phyloP scores from a whole-genome alignment of 2,888 invertebrate genomes.

The Sarcophaga rosellei region DNA sequence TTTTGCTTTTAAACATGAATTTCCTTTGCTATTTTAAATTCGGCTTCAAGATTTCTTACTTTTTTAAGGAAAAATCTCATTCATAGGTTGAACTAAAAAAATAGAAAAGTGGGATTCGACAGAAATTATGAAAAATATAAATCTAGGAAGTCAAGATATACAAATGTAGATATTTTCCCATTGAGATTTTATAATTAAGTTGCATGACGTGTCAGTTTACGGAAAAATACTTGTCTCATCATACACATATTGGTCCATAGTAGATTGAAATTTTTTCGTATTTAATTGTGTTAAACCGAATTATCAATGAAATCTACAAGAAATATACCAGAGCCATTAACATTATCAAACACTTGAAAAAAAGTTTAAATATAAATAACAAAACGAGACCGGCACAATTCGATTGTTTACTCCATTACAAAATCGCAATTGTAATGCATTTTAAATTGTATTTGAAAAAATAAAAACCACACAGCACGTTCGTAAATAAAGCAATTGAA shows the following conservation, averaged over 20 bases:
- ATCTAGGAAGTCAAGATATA: no score
- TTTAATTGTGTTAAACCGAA: neutral
- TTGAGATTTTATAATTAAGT: no score
- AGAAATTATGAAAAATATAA: no score
- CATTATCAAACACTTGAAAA: neutral
- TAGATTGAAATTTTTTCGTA: neutral
- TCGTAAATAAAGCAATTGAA: conserved; percentile 26
- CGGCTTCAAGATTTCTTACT: no score
- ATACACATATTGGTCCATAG: neutral
- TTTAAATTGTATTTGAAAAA: conserved; percentile 17
- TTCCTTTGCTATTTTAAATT: no score
- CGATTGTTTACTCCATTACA: conserved; percentile 17
- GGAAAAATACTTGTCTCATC: neutral
- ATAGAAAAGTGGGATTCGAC: no score
- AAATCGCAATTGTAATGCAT: conserved; percentile 35
- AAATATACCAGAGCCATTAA: neutral
- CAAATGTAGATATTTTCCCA: no score
- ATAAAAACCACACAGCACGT: conserved; percentile 2
- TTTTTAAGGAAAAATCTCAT: no score
- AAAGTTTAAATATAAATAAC: conserved; percentile 14
- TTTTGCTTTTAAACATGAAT: no score
- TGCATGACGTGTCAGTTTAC: no score
- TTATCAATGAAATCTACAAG: neutral
- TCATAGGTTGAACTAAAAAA: no score
- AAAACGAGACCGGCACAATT: conserved; percentile 28